Evolutionary conservation across 2,113 vertebrate species (phyloP), one percentile per base, ranked within the genome.

Genomic region (Rhinichthys klamathensis): DNA sequence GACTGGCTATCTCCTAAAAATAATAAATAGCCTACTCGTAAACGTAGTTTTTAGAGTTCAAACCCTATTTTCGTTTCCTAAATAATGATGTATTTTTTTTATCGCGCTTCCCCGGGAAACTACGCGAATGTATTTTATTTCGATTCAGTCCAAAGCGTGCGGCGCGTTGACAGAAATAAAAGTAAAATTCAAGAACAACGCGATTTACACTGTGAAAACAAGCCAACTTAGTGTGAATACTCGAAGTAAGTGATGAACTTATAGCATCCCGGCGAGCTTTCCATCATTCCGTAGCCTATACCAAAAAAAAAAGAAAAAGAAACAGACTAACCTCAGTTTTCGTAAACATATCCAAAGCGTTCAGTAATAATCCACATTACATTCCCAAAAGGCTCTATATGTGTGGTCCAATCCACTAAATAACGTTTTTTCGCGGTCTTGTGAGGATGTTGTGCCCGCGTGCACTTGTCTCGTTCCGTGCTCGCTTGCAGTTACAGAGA

Each of bases 291-390:
- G 18, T 32, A 8, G 7, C 6, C 38, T 1, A 30, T n/a, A 5
- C 49, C 35, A 21, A 23, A 38, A 69, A 9, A 44, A 44, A 46
- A 49, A 1, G 2, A 12, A 49, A 77, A 27, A 74, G 12, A 86
- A 75, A 76, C 65, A 60, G 60, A 94, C 94, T 94, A 92, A 95
- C 94, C 94, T 95, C 86, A 90, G 87, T 72, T 80, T 82, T 88
- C 58, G 84, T 65, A 87, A 73, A 27, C 91, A 87, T 88, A 89
- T 94, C 89, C 92, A 78, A 82, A 49, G 88, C 89, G 4, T 5
- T 16, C 15, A 51, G 79, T 84, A 90, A 90, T 92, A 95, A 91
- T 94, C 93, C 93, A 90, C 67, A 82, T 76, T 88, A 89, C 90
- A 91, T 67, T 93, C 91, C 92, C 75, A 74, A 83, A 85, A 89